These are phyloP conservation scores for Thecophora atra DNA, from an alignment of 2,888 invertebrate species.

Conservation along the genomic window DNA sequence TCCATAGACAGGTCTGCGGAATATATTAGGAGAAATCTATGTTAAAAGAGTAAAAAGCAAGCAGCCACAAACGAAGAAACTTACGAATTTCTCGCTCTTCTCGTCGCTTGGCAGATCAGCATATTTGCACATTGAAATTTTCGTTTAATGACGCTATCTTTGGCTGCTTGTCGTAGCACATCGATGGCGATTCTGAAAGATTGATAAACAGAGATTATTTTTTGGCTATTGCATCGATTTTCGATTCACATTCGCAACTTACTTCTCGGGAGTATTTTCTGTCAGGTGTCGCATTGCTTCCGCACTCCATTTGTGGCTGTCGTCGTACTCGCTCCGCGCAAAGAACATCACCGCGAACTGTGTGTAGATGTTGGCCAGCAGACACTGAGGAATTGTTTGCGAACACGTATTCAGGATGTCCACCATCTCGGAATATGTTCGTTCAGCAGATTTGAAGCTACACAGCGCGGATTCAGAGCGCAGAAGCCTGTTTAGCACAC, in stretches of 20 bases:
- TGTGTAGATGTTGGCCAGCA: constrained; percentile 78
- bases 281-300: constrained; percentile 77
- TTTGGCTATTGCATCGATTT: neutral
- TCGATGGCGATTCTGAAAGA: constrained; percentile 76
- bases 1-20: constrained; percentile 67
- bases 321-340: constrained; percentile 86
- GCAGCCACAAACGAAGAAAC: constrained; percentile 30
- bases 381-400: constrained; percentile 64
- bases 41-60: too few species aligned
- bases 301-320: constrained; percentile 80
- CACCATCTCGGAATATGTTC: constrained; percentile 74
- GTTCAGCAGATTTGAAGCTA: constrained; percentile 79
- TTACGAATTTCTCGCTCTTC: constrained; percentile 61
- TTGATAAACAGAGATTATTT: neutral
- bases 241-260: constrained; percentile 60
- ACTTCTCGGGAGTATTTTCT: constrained; percentile 73
- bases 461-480: constrained; percentile 86
- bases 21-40: neutral
- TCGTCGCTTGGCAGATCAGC: constrained; percentile 83
- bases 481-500: constrained; percentile 72
- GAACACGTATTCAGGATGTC: constrained; percentile 68
- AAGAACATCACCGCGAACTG: constrained; percentile 86
- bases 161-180: constrained; percentile 85
- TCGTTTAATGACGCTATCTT: constrained; percentile 89
- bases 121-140: constrained; percentile 84